Evolutionary conservation across 2,113 vertebrate genomes (phyloP).

Genomic region (Pollimyrus isidori): DNA sequence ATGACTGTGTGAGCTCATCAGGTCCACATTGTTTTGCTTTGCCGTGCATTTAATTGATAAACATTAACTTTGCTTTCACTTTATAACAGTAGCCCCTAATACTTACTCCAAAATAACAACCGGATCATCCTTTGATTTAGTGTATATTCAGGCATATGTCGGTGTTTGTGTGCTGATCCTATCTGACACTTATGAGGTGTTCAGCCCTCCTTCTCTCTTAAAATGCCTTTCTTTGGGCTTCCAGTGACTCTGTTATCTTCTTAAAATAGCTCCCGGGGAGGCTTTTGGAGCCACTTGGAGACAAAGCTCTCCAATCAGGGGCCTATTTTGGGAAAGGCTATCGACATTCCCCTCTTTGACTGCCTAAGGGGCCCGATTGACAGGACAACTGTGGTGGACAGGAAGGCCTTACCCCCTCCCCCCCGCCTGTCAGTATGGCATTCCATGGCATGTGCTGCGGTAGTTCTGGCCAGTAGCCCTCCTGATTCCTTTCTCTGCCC

Average conservation of each 20-base stretch:
- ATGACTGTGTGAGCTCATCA: not conserved
- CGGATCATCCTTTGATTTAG: not conserved
- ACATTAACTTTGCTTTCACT: not conserved
- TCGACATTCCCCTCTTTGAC: slow-evolving; percentile 50
- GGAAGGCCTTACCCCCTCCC: slow-evolving; percentile 28
- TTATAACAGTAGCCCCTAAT: not conserved
- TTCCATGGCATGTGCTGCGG: slow-evolving; percentile 1
- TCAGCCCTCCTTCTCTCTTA: not conserved
- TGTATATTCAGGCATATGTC: not conserved
- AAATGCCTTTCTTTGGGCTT: not conserved
- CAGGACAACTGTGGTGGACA: slow-evolving; percentile 61
- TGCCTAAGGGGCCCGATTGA: slow-evolving; percentile 49
- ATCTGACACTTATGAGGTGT: not conserved
- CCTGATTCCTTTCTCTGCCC: slow-evolving; percentile 6
- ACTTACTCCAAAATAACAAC: not conserved
- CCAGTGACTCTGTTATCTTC: not conserved
- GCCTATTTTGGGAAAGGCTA: slow-evolving; percentile 57
- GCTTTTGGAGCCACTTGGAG: slow-evolving; percentile 17
- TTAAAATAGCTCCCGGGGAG: slow-evolving; percentile 20
- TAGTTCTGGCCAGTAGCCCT: not conserved
- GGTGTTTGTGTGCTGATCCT: not conserved
- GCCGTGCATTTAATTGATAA: not conserved
- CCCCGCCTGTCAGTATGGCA: not conserved
- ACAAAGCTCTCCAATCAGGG: slow-evolving; percentile 22
- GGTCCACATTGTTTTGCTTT: not conserved